Evolutionary conservation across 1,140 invertebrate species (phyloP).

Genomic region (Zaprionus kolodkinae): DNA sequence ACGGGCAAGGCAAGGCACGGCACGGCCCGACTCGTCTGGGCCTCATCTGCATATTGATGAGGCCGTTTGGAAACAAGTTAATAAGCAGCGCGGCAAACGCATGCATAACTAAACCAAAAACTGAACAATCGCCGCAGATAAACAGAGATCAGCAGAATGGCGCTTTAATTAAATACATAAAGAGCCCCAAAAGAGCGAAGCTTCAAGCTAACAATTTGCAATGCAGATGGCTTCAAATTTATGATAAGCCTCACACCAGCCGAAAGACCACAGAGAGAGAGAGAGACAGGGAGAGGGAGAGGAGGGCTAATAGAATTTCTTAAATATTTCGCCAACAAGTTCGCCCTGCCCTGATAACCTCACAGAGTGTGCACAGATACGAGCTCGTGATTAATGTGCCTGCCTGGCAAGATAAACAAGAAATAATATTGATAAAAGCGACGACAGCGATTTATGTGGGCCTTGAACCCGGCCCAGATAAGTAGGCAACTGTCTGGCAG

Average conservation of each 20-base stretch:
- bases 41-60: constrained; percentile 72
- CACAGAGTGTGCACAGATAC: constrained; percentile 27
- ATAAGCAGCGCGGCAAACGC: constrained; percentile 66
- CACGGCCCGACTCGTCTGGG: neutral
- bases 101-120: constrained; percentile 64
- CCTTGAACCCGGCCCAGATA: constrained; percentile 19
- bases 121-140: constrained; percentile 32
- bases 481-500: constrained; percentile 6
- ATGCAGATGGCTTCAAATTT: constrained; percentile 67
- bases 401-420: constrained; percentile 21
- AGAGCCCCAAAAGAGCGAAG: constrained; percentile 32
- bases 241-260: constrained; percentile 70
- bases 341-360: constrained; percentile 35
- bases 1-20: neutral
- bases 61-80: constrained; percentile 69
- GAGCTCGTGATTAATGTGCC: constrained; percentile 22
- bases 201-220: constrained; percentile 52
- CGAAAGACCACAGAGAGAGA: neutral
- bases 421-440: constrained; percentile 17
- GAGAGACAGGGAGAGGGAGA: neutral
- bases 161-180: constrained; percentile 75
- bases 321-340: constrained; percentile 13
- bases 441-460: neutral
- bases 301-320: constrained; percentile 29
- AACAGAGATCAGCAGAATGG: constrained; percentile 55